Conservation (phyloP, 2,113 vertebrate genomes). For the Eonycteris spelaea region DNA sequence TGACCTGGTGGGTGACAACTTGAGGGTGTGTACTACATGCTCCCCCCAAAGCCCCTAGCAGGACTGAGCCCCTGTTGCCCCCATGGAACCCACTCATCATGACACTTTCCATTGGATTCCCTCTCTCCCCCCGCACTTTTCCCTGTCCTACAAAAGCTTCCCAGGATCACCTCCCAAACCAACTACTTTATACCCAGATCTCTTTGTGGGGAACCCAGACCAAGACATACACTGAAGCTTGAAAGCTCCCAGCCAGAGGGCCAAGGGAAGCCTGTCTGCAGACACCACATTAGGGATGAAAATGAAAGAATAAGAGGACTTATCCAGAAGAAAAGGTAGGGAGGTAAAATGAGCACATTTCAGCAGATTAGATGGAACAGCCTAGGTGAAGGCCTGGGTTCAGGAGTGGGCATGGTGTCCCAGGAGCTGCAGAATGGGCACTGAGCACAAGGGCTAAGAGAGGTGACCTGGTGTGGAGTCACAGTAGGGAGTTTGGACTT, state of each 20-base stretch:
- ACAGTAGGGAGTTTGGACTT: neutral
- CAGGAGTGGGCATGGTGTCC: neutral
- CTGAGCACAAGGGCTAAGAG: neutral
- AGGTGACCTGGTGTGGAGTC: neutral
- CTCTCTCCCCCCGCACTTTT: neutral
- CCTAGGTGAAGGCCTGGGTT: neutral
- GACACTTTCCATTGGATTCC: neutral
- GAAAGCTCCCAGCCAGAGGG: neutral
- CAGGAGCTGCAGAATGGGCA: neutral
- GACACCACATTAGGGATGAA: neutral
- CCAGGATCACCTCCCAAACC: neutral
- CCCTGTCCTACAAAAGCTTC: neutral
- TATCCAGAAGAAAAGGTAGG: neutral
- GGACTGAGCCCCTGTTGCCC: neutral
- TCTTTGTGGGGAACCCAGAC: neutral
- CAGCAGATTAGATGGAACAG: neutral
- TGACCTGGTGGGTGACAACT: neutral
- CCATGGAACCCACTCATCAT: neutral
- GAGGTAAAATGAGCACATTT: neutral
- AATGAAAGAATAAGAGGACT: neutral
- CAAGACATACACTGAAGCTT: neutral
- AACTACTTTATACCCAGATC: neutral
- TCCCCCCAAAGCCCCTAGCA: no score
- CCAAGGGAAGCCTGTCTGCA: neutral
- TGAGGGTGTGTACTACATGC: accelerated